Evolutionary conservation across 2,113 vertebrate genomes (phyloP), one percentile per base, ranked within the genome.

Genomic region (Isurus oxyrinchus): DNA sequence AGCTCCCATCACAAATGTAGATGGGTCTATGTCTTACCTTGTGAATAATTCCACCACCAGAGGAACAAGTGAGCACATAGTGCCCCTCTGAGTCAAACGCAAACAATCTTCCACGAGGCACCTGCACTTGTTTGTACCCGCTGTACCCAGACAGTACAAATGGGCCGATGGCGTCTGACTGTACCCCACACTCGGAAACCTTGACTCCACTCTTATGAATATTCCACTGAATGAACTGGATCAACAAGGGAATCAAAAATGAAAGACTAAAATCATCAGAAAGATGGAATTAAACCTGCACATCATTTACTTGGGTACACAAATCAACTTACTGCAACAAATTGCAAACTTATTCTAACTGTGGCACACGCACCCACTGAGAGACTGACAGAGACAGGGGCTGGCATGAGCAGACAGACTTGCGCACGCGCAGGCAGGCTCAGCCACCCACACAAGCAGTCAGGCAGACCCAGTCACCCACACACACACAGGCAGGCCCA

Each of bases 141-240:
- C 99, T 99, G 97, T 99, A 99, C 0, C 99, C 99, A 0, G 99
- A 99, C 93, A 99, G 98, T 96, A 99, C 97, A 40, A 99, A 99
- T 66, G 99, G 99, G 7, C 99, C 99, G 0, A 99, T 99, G 96
- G 99, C 99, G 0, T 99, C 99, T 0, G 98, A 97, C 3, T 99
- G 98, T 94, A 99, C 97, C 14, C 72, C 96, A 27, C 98, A 98
- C 96, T 99, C 99, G 0, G 98, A 98, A 96, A 99, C 98, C 97
- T 99, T 99, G 96, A 98, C 98, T 5, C 99, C 99, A 59, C 98
- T 99, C 95, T 98, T 99, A 96, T 99, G 99, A 97, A 99, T 99
- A 97, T 99, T 99, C 99, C 99, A 99, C 97, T 99, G 99, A 97
- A 99, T 99, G 97, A 99, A 99, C 99, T 99, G 96, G 55, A 96